Conservation (phyloP, 2,797 vertebrate species). For the Sebastes iracundus region DNA sequence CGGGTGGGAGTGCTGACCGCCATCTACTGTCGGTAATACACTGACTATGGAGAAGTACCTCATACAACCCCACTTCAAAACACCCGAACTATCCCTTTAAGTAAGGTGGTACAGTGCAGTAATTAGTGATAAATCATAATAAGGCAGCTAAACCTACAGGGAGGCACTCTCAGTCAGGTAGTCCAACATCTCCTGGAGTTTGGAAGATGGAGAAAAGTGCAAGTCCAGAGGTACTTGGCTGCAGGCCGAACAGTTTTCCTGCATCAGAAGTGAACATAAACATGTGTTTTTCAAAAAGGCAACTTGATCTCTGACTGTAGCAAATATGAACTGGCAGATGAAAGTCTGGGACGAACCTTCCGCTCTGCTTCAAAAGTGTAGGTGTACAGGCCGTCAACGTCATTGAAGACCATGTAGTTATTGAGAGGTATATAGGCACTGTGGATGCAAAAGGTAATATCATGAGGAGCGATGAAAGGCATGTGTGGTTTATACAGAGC, state of each 20-base stretch:
- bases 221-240: constrained; percentile 92
- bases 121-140: background rate
- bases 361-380: constrained; percentile 93
- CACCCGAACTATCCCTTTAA: too few relatives aligned
- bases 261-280: constrained; percentile 6
- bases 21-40: too few relatives aligned
- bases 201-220: constrained; percentile 88
- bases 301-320: background rate
- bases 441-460: constrained; percentile 5
- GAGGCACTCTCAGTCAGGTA: constrained; percentile 89
- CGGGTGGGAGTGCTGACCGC: too few relatives aligned
- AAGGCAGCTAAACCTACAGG: constrained; percentile 83
- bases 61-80: too few relatives aligned
- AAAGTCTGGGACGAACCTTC: constrained; percentile 84
- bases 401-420: constrained; percentile 95
- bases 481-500: background rate
- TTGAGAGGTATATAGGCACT: constrained; percentile 91
- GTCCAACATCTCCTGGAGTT: constrained; percentile 91
- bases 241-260: constrained; percentile 94
- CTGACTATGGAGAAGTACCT: too few relatives aligned
- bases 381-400: constrained; percentile 91
- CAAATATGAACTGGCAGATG: background rate
- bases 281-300: background rate
- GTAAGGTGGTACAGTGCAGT: background rate
- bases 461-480: background rate